Percentiles rank a stretch among this genome's conserved stretches.
Evolutionary conservation across 2,113 vertebrate genomes (phyloP).

Genomic region (Climacteris rufus): DNA sequence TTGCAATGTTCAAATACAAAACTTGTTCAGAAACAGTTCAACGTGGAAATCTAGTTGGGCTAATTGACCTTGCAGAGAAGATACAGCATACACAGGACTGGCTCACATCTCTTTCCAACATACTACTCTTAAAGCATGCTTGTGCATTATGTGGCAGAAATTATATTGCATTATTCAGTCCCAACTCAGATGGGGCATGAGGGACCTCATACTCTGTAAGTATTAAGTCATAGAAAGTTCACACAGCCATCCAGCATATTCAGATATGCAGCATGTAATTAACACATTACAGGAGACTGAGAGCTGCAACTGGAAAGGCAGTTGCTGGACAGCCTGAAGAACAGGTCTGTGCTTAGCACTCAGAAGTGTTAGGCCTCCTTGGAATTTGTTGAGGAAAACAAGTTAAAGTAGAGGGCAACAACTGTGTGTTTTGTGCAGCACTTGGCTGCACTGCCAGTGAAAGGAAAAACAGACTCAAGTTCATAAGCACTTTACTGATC

Average conservation of each 20-base stretch:
- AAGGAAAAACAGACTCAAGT: constrained; percentile 14
- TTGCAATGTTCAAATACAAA: background rate
- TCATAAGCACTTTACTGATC: constrained; percentile 2
- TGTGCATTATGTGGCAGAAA: background rate
- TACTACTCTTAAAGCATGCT: background rate
- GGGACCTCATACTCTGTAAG: background rate
- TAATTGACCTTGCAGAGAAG: background rate
- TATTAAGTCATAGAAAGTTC: background rate
- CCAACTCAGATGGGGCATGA: background rate
- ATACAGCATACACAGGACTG: background rate
- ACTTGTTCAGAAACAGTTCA: background rate
- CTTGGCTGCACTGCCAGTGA: background rate
- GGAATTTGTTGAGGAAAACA: background rate
- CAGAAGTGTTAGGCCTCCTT: background rate
- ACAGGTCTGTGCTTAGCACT: background rate
- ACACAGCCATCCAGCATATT: background rate
- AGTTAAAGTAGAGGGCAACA: background rate
- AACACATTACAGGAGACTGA: background rate
- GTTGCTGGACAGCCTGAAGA: background rate
- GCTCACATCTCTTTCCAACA: background rate
- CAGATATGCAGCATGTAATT: background rate
- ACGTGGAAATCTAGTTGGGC: background rate
- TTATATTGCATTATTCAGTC: background rate
- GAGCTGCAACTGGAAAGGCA: background rate
- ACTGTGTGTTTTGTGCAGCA: background rate